phyloP scores from a whole-genome alignment of 2,797 vertebrate genomes.

The Rhinella marina region DNA sequence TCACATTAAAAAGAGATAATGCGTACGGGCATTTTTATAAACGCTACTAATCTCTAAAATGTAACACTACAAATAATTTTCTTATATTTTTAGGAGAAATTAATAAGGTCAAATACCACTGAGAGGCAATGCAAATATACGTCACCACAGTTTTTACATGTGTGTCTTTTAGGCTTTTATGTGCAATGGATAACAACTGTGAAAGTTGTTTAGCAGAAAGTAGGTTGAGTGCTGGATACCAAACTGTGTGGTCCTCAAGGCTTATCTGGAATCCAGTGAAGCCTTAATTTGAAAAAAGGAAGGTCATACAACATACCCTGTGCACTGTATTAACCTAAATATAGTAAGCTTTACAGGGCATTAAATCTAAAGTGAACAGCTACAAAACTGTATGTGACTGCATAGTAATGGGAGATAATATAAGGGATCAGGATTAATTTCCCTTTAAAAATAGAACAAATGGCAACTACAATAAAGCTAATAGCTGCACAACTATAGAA shows the following conservation, averaged over 20 bases:
- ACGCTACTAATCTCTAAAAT: conserved; percentile 30
- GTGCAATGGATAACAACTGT: conserved; percentile 24
- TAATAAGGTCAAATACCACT: neutral
- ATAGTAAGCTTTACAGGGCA: neutral
- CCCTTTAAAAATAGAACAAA: too few species aligned
- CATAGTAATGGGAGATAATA: too few species aligned
- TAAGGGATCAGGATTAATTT: too few species aligned
- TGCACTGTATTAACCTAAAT: neutral
- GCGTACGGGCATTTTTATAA: neutral
- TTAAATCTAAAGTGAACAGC: neutral
- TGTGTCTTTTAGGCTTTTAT: neutral
- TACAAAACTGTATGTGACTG: neutral
- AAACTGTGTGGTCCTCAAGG: conserved; percentile 26
- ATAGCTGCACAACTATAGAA: too few species aligned
- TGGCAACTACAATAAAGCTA: too few species aligned
- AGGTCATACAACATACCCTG: neutral
- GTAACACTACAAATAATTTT: neutral
- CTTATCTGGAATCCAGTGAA: conserved; percentile 25
- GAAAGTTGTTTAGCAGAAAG: conserved; percentile 18
- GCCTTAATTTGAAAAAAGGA: conserved; percentile 2
- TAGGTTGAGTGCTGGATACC: conserved; percentile 18
- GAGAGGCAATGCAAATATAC: neutral
- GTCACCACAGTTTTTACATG: neutral
- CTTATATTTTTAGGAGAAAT: neutral
- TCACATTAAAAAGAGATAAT: conserved; percentile 48